Base-by-base conservation (phyloP, 2,797 vertebrate genomes). In the Neosilurus hyrtlii region DNA sequence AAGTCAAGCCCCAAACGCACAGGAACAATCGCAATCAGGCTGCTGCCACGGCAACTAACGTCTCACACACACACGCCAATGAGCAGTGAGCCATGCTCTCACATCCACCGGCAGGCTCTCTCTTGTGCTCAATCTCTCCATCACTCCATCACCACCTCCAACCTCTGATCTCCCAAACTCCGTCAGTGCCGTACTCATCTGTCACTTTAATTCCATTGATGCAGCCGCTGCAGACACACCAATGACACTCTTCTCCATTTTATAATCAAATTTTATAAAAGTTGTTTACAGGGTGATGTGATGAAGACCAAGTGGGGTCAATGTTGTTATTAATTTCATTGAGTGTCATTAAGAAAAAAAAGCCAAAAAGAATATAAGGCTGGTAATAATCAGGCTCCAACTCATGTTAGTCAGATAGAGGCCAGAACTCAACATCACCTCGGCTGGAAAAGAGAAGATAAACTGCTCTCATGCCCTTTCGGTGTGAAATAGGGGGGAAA, bases 11-110 rank as follows among this genome's bases (percentile, higher is more conserved):
- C 63, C 73, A 72, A 80, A 86, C 86, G 73, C 15, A 12, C 63
- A 76, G 37, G 37, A 83, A 73, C 88, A 83, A 79, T 73, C 9
- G 22, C 77, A 86, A 81, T 63, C 80, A 80, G 82, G 78, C 65
- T 67, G 70, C 83, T 83, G 82, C 83, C 86, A 87, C 56, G 65
- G 81, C 80, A 86, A 88, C 79, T 67, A 59, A 80, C 73, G 63
- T 77, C 82, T 43, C 37, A 43, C 37, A 85, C 57, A 68, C 54
- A 66, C 26, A 81, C 43, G 30, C 75, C 66, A 68, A 67, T 12
- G 61, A 75, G 63, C 22, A 12, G 1, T 54, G 59, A 76, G 59
- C 30, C 20, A 16, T 63, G 75, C 18, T 3, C 84, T 80, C 80
- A 62, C 67, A 16, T 54, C 15, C n/a, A 61, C 62, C 84, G 63